A percentile compares a stretch with the other conserved stretches of the same genome.
These are phyloP conservation scores for Cecidostiba fungosa DNA, from an alignment of 2,888 invertebrate species.

Conservation along the genomic window DNA sequence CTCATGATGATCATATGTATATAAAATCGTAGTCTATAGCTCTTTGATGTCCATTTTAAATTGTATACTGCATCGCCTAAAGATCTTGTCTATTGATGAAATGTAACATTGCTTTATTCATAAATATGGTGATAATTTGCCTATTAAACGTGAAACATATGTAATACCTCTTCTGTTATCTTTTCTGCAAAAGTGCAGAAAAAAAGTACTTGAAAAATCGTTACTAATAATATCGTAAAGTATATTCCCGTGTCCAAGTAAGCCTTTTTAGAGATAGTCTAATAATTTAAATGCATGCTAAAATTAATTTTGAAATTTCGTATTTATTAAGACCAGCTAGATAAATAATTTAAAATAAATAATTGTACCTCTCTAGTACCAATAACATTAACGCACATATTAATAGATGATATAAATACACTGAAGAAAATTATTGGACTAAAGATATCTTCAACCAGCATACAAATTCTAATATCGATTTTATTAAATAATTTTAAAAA, in stretches of 20 bases:
- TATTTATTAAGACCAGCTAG: too few species aligned
- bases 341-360: background rate
- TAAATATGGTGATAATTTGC: too few species aligned
- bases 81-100: background rate
- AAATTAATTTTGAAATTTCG: background rate
- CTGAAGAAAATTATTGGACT: slow-evolving; percentile 35
- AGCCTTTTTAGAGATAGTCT: background rate
- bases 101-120: background rate
- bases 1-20: background rate
- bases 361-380: slow-evolving; percentile 16
- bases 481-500: too few species aligned
- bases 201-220: slow-evolving; percentile 18
- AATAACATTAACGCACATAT: slow-evolving; percentile 21
- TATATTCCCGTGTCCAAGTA: background rate
- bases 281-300: background rate
- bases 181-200: slow-evolving; percentile 24
- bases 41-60: background rate
- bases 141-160: too few species aligned
- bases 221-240: background rate
- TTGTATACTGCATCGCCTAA: background rate
- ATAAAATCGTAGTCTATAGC: background rate
- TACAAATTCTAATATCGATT: slow-evolving; percentile 31
- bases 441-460: slow-evolving; percentile 28
- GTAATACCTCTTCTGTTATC: slow-evolving; percentile 8
- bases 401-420: background rate